Conservation (phyloP, 2,888 invertebrate species). For the Polyommatus iphigenia region DNA sequence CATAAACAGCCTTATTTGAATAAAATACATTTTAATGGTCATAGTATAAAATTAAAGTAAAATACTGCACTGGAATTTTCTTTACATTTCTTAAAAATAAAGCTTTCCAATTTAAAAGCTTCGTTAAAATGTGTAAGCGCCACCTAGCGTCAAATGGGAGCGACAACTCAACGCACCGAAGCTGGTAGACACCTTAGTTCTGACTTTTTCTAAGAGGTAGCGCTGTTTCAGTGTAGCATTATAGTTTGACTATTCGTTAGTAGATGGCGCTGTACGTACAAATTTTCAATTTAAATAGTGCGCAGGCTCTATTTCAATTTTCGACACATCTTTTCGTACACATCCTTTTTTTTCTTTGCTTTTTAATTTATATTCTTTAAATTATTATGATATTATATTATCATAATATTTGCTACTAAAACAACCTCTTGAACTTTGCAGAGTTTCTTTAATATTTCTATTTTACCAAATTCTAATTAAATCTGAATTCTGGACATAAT, state of each 20-base stretch:
- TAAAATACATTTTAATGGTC: no score
- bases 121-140: constrained; percentile 45
- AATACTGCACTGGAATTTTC: no score
- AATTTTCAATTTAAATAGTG: not conserved
- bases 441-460: no score
- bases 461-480: no score
- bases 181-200: constrained; percentile 42
- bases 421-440: no score
- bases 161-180: constrained; percentile 34
- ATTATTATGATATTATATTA: no score
- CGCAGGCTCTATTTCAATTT: no score
- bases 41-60: no score
- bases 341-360: not conserved
- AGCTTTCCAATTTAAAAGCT: constrained; percentile 34
- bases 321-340: not conserved
- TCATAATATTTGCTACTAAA: no score
- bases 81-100: not conserved
- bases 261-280: constrained; percentile 50
- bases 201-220: constrained; percentile 48
- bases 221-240: constrained; percentile 41
- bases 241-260: constrained; percentile 1
- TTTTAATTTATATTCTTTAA: no score
- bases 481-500: no score
- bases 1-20: no score
- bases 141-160: constrained; percentile 50